Percentiles rank a stretch among this genome's conserved stretches.
Conservation (phyloP, 2,113 vertebrate species). For the Alexandromys fortis region DNA sequence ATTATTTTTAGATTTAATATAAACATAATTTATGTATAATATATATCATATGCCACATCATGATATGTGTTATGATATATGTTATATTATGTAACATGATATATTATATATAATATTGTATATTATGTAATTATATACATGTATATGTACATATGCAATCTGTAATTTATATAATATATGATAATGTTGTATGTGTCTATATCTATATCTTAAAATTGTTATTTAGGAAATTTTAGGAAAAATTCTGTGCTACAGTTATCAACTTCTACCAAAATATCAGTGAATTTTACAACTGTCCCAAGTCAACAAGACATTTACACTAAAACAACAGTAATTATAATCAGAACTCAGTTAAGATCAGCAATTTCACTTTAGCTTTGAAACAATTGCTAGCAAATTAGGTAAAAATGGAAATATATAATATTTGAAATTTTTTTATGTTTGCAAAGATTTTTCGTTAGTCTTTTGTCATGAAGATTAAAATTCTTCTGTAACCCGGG, state of each 20-base stretch:
- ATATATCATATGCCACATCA: background rate
- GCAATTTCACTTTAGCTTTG: background rate
- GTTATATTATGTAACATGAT: background rate
- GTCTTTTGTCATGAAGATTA: constrained; percentile 22
- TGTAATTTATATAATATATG: background rate
- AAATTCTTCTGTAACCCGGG: constrained; percentile 2
- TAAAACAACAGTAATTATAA: constrained; percentile 38
- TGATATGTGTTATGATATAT: background rate
- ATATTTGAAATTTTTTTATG: background rate
- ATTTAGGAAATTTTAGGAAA: background rate
- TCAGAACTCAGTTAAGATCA: constrained; percentile 20
- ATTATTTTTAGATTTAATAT: background rate
- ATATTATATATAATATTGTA: background rate
- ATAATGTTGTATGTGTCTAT: background rate
- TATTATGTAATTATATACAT: background rate
- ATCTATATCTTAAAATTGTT: background rate
- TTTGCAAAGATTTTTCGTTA: background rate
- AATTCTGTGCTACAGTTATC: background rate
- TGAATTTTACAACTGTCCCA: background rate
- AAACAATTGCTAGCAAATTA: background rate
- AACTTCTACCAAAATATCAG: background rate
- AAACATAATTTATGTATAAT: background rate
- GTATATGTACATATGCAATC: background rate
- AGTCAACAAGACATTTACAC: background rate
- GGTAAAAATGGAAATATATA: constrained; percentile 8